Evolutionary conservation across 2,113 vertebrate genomes (phyloP), one percentile per base, ranked within the genome.

Genomic region (Puffinus mauretanicus): DNA sequence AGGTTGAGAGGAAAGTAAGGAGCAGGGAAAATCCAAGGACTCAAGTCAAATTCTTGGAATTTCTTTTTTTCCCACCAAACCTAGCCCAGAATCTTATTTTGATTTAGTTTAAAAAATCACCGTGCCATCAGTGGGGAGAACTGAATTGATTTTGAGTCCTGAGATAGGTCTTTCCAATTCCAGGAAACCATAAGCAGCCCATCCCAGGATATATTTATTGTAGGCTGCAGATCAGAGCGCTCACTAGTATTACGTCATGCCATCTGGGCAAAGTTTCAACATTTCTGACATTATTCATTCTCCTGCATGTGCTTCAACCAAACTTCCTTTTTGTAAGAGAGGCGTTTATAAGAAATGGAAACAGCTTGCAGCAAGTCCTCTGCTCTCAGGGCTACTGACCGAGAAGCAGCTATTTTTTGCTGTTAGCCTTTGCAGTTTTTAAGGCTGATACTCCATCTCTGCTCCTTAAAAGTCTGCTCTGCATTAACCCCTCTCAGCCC

Each of bases 281-380:
- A 90, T 64, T 82, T 66, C 90, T 97, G 72, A 75, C 85, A 94
- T 69, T 62, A 66, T 92, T 95, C 91, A 80, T 88, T 87, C 86
- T 54, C 67, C 77, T 82, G 64, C 75, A 30, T 90, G 87, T 58
- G 89, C 94, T 92, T 51, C 46, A 26, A 25, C 70, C 58, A 51
- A 54, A 82, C 81, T 97, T 94, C 96, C 96, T 97, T 96, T 96
- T 82, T 95, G 91, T 95, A 97, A 96, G 64, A 42, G 34, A 62
- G 61, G 82, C 93, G 34, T 96, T 98, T 98, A 93, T 92, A 95
- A 97, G 97, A 98, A 98, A 97, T 96, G 55, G 94, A 93, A 97
- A 79, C 77, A 72, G 79, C 92, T 62, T 12, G 25, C 70, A 87
- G 55, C 54, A 4, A 61, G 44, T 5, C 34, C 75, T 38, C 51